Conservation (phyloP, 2,888 invertebrate genomes). For the Rhimphoctona megacephalus region DNA sequence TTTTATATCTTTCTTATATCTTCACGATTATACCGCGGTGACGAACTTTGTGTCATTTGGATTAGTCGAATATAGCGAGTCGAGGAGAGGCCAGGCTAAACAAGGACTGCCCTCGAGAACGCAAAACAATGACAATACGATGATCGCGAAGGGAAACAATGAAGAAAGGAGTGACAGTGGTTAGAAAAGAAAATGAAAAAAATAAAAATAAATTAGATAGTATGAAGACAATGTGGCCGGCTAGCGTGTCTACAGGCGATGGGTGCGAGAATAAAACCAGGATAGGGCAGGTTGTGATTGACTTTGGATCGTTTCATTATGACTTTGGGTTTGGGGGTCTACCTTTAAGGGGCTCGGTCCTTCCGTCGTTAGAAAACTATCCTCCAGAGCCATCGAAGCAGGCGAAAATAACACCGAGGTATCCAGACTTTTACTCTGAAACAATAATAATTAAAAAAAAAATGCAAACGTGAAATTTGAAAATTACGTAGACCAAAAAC, state of each 20-base stretch:
- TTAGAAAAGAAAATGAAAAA: conserved; percentile 57
- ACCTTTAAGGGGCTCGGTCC: conserved; percentile 88
- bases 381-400: conserved; percentile 92
- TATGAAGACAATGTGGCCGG: conserved; percentile 79
- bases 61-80: conserved; percentile 33
- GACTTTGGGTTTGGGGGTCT: conserved; percentile 83
- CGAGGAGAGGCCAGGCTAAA: conserved; percentile 31
- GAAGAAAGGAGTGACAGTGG: conserved; percentile 58
- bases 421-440: conserved; percentile 94
- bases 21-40: conserved; percentile 35
- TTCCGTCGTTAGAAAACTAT: conserved; percentile 90
- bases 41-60: conserved; percentile 38
- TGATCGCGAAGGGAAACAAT: conserved; percentile 55
- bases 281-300: conserved; percentile 82
- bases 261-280: conserved; percentile 84
- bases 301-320: conserved; percentile 77
- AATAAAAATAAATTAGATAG: conserved; percentile 40
- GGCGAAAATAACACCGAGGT: conserved; percentile 94
- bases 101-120: conserved; percentile 18
- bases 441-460: conserved; percentile 74
- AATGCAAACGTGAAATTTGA: not conserved
- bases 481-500: not conserved
- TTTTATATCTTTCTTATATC: conserved; percentile 48
- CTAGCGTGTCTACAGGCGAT: conserved; percentile 85
- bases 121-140: conserved; percentile 51